A percentile compares a stretch with the other conserved stretches of the same genome.
Evolutionary conservation across 2,113 vertebrate genomes (phyloP).

Genomic region (Podocnemis expansa): DNA sequence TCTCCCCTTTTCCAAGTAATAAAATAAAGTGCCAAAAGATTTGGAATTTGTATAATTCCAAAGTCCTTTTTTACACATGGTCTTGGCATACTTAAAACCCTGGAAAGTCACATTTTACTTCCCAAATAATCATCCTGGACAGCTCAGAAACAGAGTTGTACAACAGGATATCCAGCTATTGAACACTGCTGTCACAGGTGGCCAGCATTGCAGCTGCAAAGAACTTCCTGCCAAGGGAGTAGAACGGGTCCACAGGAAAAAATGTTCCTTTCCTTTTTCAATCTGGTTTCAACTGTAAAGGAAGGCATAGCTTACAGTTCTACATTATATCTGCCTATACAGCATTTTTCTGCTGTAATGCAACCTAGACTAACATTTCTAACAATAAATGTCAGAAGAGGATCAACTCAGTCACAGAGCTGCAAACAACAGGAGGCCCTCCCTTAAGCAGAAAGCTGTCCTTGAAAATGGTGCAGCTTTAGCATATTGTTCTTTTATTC

Average conservation of each 20-base stretch:
- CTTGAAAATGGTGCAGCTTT: background rate
- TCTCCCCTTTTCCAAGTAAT: background rate
- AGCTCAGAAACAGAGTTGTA: conserved; percentile 68
- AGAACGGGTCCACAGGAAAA: conserved; percentile 83
- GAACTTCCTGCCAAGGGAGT: conserved; percentile 79
- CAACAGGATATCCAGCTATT: conserved; percentile 95
- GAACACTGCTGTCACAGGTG: conserved; percentile 84
- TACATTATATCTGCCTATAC: conserved; percentile 58
- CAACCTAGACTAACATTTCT: conserved; percentile 23
- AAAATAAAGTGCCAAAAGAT: conserved; percentile 24
- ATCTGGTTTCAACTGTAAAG: conserved; percentile 77
- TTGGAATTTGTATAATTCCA: conserved; percentile 37
- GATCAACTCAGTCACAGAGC: conserved; percentile 12
- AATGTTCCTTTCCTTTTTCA: conserved; percentile 78
- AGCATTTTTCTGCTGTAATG: conserved; percentile 65
- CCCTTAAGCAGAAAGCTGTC: background rate
- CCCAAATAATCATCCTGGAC: conserved; percentile 68
- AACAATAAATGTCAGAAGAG: conserved; percentile 5
- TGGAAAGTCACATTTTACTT: conserved; percentile 79
- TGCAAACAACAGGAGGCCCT: background rate
- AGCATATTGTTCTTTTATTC: background rate
- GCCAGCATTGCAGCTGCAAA: conserved; percentile 83
- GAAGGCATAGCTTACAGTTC: conserved; percentile 51
- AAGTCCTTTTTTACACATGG: conserved; percentile 55
- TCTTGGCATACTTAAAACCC: conserved; percentile 74